Percentiles rank a stretch among this genome's conserved stretches.
These are phyloP conservation scores for Hypanus sabinus DNA, from an alignment of 2,113 vertebrate species.

Conservation along the genomic window DNA sequence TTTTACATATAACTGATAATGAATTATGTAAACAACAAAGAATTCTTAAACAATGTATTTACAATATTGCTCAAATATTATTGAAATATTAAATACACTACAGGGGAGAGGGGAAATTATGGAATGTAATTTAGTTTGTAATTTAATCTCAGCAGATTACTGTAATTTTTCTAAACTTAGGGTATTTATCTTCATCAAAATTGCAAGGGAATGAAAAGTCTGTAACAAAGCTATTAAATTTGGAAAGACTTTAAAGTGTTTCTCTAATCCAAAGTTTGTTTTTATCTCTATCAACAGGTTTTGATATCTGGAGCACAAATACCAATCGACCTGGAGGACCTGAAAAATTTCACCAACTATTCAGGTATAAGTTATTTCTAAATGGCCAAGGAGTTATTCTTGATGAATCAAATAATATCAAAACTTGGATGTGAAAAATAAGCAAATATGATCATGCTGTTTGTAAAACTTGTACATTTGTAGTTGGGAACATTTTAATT, in stretches of 20 bases:
- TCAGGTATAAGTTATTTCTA: conserved; percentile 65
- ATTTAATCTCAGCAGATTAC: not conserved
- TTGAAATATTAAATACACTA: no score
- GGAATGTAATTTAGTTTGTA: not conserved
- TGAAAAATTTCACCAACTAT: conserved; percentile 96
- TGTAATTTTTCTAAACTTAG: not conserved
- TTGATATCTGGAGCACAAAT: conserved; percentile 92
- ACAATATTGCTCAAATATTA: no score
- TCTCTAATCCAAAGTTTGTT: not conserved
- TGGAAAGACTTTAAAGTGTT: not conserved
- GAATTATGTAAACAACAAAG: no score
- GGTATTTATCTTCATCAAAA: not conserved
- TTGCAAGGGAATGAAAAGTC: not conserved
- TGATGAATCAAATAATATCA: not conserved
- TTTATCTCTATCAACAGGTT: conserved; percentile 57
- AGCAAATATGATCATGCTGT: not conserved
- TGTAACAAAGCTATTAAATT: not conserved
- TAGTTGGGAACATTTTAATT: not conserved
- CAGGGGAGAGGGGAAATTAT: not conserved
- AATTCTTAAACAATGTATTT: no score
- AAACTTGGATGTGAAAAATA: not conserved
- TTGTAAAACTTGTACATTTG: not conserved
- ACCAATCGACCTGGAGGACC: conserved; percentile 88
- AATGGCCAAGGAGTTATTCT: not conserved
- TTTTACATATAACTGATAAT: no score